Evolutionary conservation across 2,113 vertebrate species (phyloP).

Genomic region (Brachyistius frenatus): DNA sequence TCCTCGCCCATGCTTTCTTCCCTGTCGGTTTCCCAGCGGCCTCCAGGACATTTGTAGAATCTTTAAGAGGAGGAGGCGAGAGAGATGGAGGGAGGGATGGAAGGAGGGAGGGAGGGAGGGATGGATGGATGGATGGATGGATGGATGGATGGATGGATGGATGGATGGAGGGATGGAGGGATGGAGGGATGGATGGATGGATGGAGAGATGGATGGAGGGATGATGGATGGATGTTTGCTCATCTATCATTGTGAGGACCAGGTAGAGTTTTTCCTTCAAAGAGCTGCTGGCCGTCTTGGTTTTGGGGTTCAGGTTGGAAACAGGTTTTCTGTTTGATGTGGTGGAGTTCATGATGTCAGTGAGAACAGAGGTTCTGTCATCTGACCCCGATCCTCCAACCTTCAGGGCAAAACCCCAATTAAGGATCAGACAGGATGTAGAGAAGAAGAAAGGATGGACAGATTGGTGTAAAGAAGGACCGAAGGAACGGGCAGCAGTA

Average conservation of each 20-base stretch:
- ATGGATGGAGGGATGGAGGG: not conserved
- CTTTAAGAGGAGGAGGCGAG: constrained; percentile 41
- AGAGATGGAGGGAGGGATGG: not conserved
- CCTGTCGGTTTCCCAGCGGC: constrained; percentile 34
- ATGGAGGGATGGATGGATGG: no score
- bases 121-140: not conserved
- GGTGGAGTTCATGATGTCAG: no score
- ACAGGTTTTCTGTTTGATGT: no score
- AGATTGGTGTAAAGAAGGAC: not conserved
- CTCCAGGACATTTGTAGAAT: constrained; percentile 48
- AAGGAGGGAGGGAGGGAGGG: constrained; percentile 6
- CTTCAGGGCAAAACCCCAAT: constrained; percentile 36
- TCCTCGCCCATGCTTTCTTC: constrained; percentile 49
- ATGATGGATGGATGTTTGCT: no score
- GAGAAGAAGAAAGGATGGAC: constrained; percentile 3
- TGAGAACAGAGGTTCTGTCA: constrained; percentile 5
- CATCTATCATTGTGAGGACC: no score
- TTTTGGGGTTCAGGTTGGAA: no score
- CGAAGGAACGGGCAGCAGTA: no score
- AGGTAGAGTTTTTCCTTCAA: no score
- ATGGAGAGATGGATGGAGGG: no score
- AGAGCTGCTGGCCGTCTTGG: no score
- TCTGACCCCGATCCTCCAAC: constrained; percentile 47
- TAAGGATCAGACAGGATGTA: not conserved
- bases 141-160: constrained; percentile 25